Conservation (phyloP, 2,797 vertebrate species). For the Kryptopterus vitreolus region DNA sequence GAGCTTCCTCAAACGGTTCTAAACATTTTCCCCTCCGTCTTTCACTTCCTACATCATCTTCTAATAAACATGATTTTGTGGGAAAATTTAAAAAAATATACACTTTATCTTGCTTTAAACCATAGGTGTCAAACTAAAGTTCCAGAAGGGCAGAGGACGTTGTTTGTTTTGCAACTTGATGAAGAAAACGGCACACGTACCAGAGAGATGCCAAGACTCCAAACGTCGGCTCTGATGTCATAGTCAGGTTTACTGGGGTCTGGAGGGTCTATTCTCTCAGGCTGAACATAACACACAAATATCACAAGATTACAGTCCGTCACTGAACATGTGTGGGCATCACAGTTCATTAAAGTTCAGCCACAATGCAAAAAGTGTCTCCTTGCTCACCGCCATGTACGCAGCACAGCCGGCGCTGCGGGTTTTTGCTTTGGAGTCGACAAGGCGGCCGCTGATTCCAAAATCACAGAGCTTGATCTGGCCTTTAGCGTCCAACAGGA, state of each 20-base stretch:
- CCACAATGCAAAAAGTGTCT: background rate
- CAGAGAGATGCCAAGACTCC: constrained; percentile 95
- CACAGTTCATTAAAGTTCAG: background rate
- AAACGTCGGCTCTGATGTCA: constrained; percentile 93
- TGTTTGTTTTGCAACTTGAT: background rate
- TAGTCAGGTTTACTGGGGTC: constrained; percentile 95
- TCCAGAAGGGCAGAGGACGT: no score
- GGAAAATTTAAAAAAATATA: no score
- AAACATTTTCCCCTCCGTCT: no score
- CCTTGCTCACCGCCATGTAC: constrained; percentile 89
- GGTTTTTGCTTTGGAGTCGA: constrained; percentile 95
- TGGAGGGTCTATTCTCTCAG: constrained; percentile 93
- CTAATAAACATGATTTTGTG: no score
- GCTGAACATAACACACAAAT: constrained; percentile 68
- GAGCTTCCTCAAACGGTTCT: no score
- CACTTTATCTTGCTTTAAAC: no score
- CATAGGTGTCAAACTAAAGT: no score
- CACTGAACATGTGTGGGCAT: background rate
- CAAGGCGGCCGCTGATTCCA: constrained; percentile 92
- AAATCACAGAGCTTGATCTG: constrained; percentile 97
- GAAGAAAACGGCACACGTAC: constrained; percentile 64
- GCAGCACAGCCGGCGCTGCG: constrained; percentile 93
- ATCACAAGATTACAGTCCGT: background rate
- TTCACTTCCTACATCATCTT: no score
- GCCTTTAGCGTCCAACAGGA: constrained; percentile 88